These are phyloP conservation scores for Sinella curviseta DNA, from an alignment of 1,140 invertebrate species.

Conservation along the genomic window DNA sequence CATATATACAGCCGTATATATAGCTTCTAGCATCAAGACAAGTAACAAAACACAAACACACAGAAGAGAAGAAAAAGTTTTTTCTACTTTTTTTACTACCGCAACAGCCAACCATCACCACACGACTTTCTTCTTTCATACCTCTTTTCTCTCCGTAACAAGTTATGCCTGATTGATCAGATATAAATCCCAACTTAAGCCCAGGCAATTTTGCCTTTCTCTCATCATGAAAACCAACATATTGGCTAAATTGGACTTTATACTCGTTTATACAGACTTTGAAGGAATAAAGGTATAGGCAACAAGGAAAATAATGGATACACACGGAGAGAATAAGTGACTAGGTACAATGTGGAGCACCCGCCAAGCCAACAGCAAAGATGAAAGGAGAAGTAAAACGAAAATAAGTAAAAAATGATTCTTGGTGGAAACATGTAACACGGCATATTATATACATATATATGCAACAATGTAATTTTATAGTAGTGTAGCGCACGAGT, in stretches of 20 bases:
- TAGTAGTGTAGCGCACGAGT: too few relatives aligned
- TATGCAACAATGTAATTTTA: too few relatives aligned
- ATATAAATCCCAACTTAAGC: conserved; percentile 15
- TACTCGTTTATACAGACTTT: not conserved
- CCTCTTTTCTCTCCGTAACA: not conserved
- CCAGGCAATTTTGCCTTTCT: not conserved
- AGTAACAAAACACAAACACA: too few relatives aligned
- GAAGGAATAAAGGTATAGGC: not conserved
- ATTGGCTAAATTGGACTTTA: conserved; percentile 1
- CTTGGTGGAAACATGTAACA: not conserved
- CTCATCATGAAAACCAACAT: not conserved
- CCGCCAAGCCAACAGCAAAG: too few relatives aligned
- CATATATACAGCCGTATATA: too few relatives aligned
- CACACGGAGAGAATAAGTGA: too few relatives aligned
- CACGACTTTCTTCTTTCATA: not conserved
- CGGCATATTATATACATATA: too few relatives aligned
- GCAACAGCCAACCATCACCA: too few relatives aligned
- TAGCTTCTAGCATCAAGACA: too few relatives aligned
- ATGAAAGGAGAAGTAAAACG: not conserved
- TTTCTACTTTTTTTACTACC: not conserved
- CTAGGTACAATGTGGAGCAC: too few relatives aligned
- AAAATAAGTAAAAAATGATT: not conserved
- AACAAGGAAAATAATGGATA: not conserved
- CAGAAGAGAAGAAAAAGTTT: conserved; percentile 3
- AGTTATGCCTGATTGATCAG: conserved; percentile 7